These are phyloP conservation scores for Hoplias malabaricus DNA, from an alignment of 2,113 vertebrate genomes.

Conservation along the genomic window DNA sequence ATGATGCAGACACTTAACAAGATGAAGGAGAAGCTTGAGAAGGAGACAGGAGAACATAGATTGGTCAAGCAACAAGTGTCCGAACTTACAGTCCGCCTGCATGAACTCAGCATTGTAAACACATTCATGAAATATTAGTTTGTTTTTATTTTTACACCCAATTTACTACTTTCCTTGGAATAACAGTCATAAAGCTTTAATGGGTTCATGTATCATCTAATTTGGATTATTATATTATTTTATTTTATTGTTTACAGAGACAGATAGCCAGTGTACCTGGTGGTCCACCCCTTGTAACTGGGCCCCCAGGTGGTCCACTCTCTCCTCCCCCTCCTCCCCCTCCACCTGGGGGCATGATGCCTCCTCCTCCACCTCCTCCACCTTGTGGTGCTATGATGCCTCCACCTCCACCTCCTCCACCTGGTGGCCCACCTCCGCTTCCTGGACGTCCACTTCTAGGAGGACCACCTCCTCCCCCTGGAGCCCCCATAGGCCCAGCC, in stretches of 20 bases:
- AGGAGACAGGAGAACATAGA: conserved; percentile 90
- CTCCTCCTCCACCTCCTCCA: conserved; percentile 71
- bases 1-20: conserved; percentile 99
- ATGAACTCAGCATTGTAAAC: conserved; percentile 89
- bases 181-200: background rate
- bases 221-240: background rate
- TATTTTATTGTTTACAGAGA: conserved; percentile 74
- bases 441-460: conserved; percentile 79
- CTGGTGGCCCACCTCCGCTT: conserved; percentile 83
- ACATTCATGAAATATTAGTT: background rate
- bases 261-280: conserved; percentile 80
- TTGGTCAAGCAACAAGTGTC: conserved; percentile 93
- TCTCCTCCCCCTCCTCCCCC: conserved; percentile 55
- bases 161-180: background rate
- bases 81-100: conserved; percentile 84
- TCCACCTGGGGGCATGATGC: conserved; percentile 56
- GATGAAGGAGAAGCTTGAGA: conserved; percentile 99
- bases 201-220: background rate
- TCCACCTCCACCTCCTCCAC: conserved; percentile 83
- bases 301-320: conserved; percentile 83
- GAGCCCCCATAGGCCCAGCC: conserved; percentile 79
- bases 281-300: conserved; percentile 70
- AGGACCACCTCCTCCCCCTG: conserved; percentile 83
- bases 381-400: conserved; percentile 69
- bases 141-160: too few species aligned